Evolutionary conservation across 2,888 invertebrate genomes (phyloP).

Genomic region (Netelia melanura): DNA sequence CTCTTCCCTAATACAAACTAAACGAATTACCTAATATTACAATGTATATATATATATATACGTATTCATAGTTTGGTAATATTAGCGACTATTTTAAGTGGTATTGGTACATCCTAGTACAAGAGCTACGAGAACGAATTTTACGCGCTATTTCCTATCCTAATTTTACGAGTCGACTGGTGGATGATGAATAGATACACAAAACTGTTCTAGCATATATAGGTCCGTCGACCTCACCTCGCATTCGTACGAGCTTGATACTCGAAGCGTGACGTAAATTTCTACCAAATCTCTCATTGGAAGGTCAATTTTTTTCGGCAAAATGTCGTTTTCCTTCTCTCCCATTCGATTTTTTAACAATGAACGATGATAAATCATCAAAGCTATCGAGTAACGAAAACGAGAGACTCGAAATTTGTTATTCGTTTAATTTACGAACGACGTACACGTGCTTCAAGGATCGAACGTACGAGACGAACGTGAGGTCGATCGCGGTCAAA

Average conservation of each 20-base stretch:
- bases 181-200: background rate
- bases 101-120: background rate
- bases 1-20: conserved; percentile 39
- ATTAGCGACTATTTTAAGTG: background rate
- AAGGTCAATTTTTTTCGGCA: background rate
- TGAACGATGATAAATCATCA: background rate
- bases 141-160: conserved; percentile 35
- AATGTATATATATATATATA: conserved; percentile 19
- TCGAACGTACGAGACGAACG: conserved; percentile 7
- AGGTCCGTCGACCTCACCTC: conserved; percentile 23
- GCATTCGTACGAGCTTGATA: conserved; percentile 1
- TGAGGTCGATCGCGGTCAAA: conserved; percentile 1
- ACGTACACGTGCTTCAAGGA: background rate
- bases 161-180: conserved; percentile 11
- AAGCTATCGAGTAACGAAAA: background rate
- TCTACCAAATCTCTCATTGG: background rate
- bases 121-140: conserved; percentile 21
- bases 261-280: conserved; percentile 13
- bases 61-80: background rate
- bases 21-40: conserved; percentile 38
- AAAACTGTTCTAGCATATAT: background rate
- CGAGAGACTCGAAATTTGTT: background rate
- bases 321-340: too few species aligned
- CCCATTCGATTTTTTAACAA: background rate
- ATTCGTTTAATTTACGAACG: background rate